Conservation (phyloP, 2,113 vertebrate species). For the Amazona vittata region DNA sequence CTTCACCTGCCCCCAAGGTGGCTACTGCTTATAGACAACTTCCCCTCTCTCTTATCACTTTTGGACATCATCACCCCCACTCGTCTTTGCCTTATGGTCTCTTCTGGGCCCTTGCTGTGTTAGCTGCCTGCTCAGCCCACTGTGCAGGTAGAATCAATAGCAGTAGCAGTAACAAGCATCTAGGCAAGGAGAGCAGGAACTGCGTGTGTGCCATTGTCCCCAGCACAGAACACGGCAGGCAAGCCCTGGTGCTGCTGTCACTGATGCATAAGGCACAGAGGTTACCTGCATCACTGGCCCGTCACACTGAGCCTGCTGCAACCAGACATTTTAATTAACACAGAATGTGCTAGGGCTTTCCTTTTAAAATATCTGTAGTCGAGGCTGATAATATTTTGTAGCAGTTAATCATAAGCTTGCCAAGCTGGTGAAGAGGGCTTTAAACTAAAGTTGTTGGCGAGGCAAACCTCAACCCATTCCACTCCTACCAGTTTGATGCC, state of each 20-base stretch:
- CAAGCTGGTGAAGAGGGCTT: background rate
- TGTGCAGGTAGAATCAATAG: background rate
- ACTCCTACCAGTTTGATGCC: background rate
- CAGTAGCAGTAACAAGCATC: background rate
- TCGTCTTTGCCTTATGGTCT: background rate
- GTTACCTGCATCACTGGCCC: too few relatives aligned
- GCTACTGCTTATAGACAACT: background rate
- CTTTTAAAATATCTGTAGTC: background rate
- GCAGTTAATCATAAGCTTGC: background rate
- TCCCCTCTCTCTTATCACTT: background rate
- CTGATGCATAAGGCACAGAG: background rate
- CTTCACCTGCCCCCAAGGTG: background rate
- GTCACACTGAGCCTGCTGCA: background rate
- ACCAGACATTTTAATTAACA: background rate
- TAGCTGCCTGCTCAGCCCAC: background rate
- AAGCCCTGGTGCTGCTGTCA: accelerated
- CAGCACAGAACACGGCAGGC: background rate
- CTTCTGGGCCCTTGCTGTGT: background rate
- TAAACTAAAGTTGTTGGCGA: background rate
- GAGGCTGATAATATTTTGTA: background rate
- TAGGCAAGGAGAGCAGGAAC: too few relatives aligned
- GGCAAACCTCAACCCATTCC: background rate
- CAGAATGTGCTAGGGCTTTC: background rate
- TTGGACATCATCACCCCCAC: background rate
- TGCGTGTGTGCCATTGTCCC: background rate